Conservation (phyloP, 2,113 vertebrate genomes). For the Dissostichus mawsoni region DNA sequence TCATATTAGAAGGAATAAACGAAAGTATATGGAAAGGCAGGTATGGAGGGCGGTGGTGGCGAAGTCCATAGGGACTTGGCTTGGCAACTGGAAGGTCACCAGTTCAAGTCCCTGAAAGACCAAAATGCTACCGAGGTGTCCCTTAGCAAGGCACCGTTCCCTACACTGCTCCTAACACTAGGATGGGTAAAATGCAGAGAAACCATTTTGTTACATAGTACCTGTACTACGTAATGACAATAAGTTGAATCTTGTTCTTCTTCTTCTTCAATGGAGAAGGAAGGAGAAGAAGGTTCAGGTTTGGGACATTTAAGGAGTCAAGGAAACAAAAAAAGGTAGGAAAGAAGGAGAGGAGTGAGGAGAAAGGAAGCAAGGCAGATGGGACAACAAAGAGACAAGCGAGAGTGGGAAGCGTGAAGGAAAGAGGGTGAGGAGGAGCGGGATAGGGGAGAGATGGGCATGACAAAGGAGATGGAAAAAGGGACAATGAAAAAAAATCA, state of each 20-base stretch:
- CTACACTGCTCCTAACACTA: too few relatives aligned
- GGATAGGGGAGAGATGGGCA: conserved; percentile 11
- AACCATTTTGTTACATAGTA: too few relatives aligned
- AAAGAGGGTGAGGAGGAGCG: background rate
- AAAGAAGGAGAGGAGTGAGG: conserved; percentile 7
- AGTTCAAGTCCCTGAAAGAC: too few relatives aligned
- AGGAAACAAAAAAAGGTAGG: background rate
- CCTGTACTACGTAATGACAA: too few relatives aligned
- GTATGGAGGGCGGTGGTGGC: too few relatives aligned
- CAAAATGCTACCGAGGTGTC: too few relatives aligned
- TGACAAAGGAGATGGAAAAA: background rate
- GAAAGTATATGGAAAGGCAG: background rate
- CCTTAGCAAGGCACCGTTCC: too few relatives aligned
- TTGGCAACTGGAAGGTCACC: too few relatives aligned
- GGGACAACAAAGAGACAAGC: conserved; percentile 17
- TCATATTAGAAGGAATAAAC: background rate
- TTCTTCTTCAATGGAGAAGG: background rate
- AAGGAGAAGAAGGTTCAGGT: background rate
- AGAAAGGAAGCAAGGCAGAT: conserved; percentile 22
- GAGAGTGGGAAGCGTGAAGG: conserved; percentile 27
- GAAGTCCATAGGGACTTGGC: too few relatives aligned
- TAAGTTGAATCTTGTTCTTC: too few relatives aligned
- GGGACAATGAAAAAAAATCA: background rate
- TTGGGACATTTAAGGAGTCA: background rate
- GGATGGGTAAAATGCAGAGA: too few relatives aligned